Base-by-base conservation (phyloP, 2,113 vertebrate species). In the Zapornia atra region DNA sequence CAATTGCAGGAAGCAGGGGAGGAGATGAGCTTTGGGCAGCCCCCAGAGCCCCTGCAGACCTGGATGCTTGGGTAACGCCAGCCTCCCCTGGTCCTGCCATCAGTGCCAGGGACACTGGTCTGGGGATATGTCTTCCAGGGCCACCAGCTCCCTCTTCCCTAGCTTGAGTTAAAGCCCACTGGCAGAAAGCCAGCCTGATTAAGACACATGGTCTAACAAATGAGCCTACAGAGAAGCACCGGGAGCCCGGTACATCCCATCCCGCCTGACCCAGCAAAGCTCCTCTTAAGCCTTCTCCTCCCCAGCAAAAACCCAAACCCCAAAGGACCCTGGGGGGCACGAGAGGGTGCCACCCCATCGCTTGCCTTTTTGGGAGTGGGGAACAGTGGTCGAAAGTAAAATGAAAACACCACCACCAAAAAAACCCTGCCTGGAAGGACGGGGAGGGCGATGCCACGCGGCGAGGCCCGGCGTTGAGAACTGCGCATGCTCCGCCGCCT, bases 321-420 rank as follows among this genome's bases (percentile, higher is more conserved):
- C 6, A 29, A 28, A n/a, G 36, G 26, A 48, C 9, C 2, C 9
- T 17, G 51, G 26, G 44, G 34, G 72, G 48, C 2, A 0, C 38
- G 15, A 34, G 44, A 72, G 33, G 48, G 10, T 57, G 68, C 34
- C 53, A 15, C 2, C 42, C n/a, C 59, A 36, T 33, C 3, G 0
- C 29, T 12, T 0, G 0, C 20, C 2, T 31, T 68, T 3, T 31
- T 16, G 0, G 20, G 56, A 15, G 44, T 46, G 44, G 17, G 42
- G 31, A 36, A 36, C 15, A 28, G 24, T 0, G 11, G 59, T 36
- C 14, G 10, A 48, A 48, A 48, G 21, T 5, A 22, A 48, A 48
- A 48, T 46, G 44, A 46, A 46, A 46, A 46, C 44, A 48, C 20
- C 48, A 48, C 18, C 18, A 20, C 48, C 20, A 22, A 28, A 28